Evolutionary conservation across 2,797 vertebrate genomes (phyloP).

Genomic region (Aselliscus stoliczkanus): DNA sequence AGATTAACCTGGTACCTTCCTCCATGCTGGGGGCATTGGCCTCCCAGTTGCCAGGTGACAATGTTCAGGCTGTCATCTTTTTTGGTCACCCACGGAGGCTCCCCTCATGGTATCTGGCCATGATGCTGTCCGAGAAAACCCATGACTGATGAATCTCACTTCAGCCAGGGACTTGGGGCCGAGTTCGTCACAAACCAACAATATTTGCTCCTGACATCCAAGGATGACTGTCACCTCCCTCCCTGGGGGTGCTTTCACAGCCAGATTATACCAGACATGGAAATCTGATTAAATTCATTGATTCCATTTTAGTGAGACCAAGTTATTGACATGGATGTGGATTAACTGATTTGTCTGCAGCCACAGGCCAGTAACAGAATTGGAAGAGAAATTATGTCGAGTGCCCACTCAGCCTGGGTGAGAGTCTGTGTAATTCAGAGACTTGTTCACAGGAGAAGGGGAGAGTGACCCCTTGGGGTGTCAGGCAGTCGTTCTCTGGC

Average conservation of each 20-base stretch:
- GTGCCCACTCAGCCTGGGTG: background rate
- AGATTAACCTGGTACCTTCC: accelerated
- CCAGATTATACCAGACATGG: background rate
- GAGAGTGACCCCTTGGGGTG: accelerated
- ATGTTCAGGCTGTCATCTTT: accelerated
- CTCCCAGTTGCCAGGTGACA: background rate
- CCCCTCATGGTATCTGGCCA: background rate
- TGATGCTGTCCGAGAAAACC: accelerated
- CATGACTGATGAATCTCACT: accelerated
- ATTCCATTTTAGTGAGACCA: constrained; percentile 23
- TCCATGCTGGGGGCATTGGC: background rate
- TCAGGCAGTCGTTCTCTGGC: too few species aligned
- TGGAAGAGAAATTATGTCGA: background rate
- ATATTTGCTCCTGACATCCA: background rate
- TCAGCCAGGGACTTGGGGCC: background rate
- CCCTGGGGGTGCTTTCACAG: background rate
- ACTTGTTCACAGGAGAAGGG: too few species aligned
- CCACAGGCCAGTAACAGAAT: constrained; percentile 29
- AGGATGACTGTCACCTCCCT: background rate
- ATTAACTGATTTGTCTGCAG: constrained; percentile 19
- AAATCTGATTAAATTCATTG: constrained; percentile 36
- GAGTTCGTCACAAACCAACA: background rate
- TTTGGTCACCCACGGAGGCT: accelerated
- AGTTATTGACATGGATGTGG: constrained; percentile 9
- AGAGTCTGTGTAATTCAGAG: background rate